Evolutionary conservation across 2,113 vertebrate species (phyloP).

Genomic region (Pavo muticus): DNA sequence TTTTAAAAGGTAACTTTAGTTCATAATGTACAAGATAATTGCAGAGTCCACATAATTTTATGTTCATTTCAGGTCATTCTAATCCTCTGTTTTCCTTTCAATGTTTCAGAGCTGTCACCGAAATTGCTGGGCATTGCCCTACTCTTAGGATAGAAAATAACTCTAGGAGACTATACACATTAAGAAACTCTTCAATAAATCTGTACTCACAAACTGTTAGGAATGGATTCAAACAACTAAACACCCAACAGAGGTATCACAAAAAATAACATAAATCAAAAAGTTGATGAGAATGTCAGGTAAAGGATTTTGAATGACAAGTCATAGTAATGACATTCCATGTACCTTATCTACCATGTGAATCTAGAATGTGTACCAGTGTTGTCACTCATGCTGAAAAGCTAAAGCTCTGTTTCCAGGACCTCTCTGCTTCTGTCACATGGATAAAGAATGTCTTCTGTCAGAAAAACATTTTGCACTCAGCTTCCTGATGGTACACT

Average conservation of each 20-base stretch:
- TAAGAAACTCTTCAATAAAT: not conserved
- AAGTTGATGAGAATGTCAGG: not conserved
- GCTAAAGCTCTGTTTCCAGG: not conserved
- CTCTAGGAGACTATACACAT: not conserved
- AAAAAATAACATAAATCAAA: not conserved
- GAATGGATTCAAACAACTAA: not conserved
- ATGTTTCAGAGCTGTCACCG: not conserved
- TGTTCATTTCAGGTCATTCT: not conserved
- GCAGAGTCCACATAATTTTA: not conserved
- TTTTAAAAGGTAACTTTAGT: not conserved
- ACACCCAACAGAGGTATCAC: not conserved
- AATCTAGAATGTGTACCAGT: not conserved
- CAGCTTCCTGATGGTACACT: not conserved
- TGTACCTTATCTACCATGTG: accelerated
- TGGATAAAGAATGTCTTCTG: accelerated
- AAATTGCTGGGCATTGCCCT: not conserved
- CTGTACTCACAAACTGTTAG: not conserved
- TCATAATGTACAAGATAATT: not conserved
- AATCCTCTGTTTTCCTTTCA: not conserved
- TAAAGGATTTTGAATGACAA: not conserved
- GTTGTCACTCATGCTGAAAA: not conserved
- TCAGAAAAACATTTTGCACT: not conserved
- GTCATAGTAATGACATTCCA: not conserved
- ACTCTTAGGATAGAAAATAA: not conserved
- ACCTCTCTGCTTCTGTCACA: not conserved